Evolutionary conservation across 2,113 vertebrate genomes (phyloP), one percentile per base, ranked within the genome.

Genomic region (Macquaria australasica): DNA sequence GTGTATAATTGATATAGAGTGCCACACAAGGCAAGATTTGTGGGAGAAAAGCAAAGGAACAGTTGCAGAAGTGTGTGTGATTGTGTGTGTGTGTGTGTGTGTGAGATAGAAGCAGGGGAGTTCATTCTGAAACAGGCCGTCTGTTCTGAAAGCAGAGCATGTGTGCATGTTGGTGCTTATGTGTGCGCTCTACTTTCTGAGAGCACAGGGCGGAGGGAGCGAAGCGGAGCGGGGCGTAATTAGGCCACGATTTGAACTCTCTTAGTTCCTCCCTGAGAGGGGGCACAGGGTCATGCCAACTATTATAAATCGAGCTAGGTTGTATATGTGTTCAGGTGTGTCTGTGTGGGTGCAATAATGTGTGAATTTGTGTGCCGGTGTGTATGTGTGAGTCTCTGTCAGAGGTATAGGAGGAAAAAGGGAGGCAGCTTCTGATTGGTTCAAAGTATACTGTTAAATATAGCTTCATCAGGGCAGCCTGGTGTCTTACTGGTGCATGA

Each of bases 211-310:
- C 82, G 85, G 89, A 93, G 92, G 90, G 91, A 93, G 91, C 60
- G 85, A 90, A 92, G 91, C 79, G 55, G 79, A 92, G 91, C 89
- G 23, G 69, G 84, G 90, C 68, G 88, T 94, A 96, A 95, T 95
- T 95, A 95, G 94, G 93, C 92, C 93, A 95, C 83, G 56, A 94
- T 94, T 95, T 95, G 91, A 96, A 96, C 92, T 95, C 90, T 90
- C 88, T 95, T 93, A 94, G 89, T 91, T 93, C 92, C 91, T 95
- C 92, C 93, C 91, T 80, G 83, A 88, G 91, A 89, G 88, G 75
- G 85, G 83, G 66, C 82, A 79, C 79, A n/a, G 86, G 89, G 91
- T 93, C 90, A 91, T 80, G 84, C 83, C 85, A 92, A 94, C 94
- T 92, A 91, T 93, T 95, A 94, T 95, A 94, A 94, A 94, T 95